Base-by-base conservation (phyloP, 92 coral and sea anemone species). In the Porites evermanni region DNA sequence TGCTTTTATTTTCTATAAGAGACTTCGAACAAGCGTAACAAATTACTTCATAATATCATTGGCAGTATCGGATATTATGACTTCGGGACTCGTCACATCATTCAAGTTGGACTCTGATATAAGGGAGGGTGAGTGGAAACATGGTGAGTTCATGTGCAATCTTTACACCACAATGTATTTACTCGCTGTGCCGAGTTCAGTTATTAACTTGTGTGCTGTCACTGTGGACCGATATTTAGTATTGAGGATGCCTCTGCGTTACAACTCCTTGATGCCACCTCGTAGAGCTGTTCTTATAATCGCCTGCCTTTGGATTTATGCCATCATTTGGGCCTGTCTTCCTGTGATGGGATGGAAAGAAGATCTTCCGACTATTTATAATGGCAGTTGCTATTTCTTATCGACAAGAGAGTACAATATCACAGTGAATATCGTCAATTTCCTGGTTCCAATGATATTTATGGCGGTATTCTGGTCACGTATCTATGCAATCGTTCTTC, bases 151-250 rank as follows among this genome's bases (percentile, higher is more conserved):
- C 38, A 76, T 85, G 87, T 94, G 98, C 74, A 85, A 74, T 20
- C 65, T 94, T 13, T 94, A 92, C 90, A 83, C 94, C 24, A 89
- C 95, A 1, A 78, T 94, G 87, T 94, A 94, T 67, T 86, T 94
- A 32, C 90, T 94, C 11, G 92, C 83, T 44, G 93, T 85, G n/a
- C 98, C 98, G 11, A 94, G 95, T 1, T 92, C 98, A 12, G 85
- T 94, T 24, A 94, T 94, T 17, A 94, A 94, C 75, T 86, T 94
- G 21, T 91, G 95, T n/a, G 98, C 95, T 18, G 95, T 94, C 56
- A 94, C 94, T 6, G 89, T 94, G 52, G 98, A 94, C 65, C 90
- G 98, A 5, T 94, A 87, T 65, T 84, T 94, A 21, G 98, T 94
- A 8, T 77, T 94, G 50, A 90, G 92, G 17, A 89, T 92, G 67